A percentile compares a stretch with the other conserved stretches of the same genome.
Conservation (phyloP, 2,113 vertebrate species). For the Aepyceros melampus region DNA sequence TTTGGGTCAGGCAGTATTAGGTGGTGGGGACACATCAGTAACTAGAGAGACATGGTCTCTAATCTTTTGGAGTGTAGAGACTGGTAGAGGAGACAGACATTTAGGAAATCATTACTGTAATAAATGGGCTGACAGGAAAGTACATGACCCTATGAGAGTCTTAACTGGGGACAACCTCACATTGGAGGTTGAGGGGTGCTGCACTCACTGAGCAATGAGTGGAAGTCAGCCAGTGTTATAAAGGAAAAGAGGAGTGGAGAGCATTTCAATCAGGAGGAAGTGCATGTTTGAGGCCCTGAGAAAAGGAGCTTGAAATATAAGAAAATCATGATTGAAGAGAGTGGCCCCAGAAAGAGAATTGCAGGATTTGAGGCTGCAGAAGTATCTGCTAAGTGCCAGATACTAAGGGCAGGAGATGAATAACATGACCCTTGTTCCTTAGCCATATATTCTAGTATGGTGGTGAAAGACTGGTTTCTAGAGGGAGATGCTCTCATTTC, state of each 20-base stretch:
- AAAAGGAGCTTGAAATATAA: neutral
- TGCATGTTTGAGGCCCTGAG: neutral
- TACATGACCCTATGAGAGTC: neutral
- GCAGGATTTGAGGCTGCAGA: neutral
- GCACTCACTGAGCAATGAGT: slow-evolving; percentile 26
- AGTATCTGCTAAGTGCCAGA: neutral
- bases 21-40: neutral
- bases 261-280: slow-evolving; percentile 28
- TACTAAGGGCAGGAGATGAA: neutral
- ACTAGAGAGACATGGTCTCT: neutral
- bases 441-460: neutral
- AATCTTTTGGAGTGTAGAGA: neutral
- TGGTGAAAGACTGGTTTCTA: neutral
- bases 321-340: neutral
- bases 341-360: neutral
- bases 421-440: neutral
- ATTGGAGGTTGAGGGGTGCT: slow-evolving; percentile 13
- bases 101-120: slow-evolving; percentile 42
- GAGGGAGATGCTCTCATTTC: neutral
- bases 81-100: slow-evolving; percentile 41
- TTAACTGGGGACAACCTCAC: slow-evolving; percentile 47
- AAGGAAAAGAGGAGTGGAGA: neutral
- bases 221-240: neutral
- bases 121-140: slow-evolving; percentile 48
- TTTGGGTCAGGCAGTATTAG: neutral